phyloP scores from a whole-genome alignment of 1,140 invertebrate genomes.

The Ceratina japonica region DNA sequence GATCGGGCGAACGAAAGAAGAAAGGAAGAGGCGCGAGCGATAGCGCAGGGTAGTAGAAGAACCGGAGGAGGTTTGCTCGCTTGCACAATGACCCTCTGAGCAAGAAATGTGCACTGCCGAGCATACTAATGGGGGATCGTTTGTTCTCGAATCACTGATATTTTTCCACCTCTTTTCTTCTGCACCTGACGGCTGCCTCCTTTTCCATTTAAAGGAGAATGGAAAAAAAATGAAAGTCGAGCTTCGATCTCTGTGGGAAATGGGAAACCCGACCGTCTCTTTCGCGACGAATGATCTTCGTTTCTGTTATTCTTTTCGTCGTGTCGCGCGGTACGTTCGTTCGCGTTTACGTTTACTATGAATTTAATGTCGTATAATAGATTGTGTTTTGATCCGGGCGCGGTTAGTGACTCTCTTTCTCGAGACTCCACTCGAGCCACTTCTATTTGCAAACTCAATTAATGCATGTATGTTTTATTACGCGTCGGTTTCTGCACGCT shows the following conservation, averaged over 20 bases:
- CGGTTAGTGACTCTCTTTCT: not conserved
- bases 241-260: too few relatives aligned
- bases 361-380: not conserved
- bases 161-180: not conserved
- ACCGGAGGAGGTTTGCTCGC: not conserved
- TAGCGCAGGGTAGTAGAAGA: not conserved
- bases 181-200: too few relatives aligned
- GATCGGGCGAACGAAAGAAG: not conserved
- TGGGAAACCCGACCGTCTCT: too few relatives aligned
- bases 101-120: not conserved
- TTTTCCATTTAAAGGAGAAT: too few relatives aligned
- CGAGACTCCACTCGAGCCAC: not conserved
- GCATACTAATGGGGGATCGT: not conserved
- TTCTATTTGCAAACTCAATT: slow-evolving; percentile 3
- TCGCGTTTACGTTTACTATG: not conserved
- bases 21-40: slow-evolving; percentile 21
- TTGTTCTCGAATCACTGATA: not conserved
- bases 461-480: slow-evolving; percentile 3
- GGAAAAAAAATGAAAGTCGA: too few relatives aligned
- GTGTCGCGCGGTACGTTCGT: too few relatives aligned
- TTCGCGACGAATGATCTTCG: too few relatives aligned
- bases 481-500: not conserved
- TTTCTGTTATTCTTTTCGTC: too few relatives aligned
- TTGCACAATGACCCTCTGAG: slow-evolving; percentile 1
- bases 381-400: not conserved